These are phyloP conservation scores for Paragorgia papillata DNA, from an alignment of 92 coral and sea anemone genomes.

Conservation along the genomic window DNA sequence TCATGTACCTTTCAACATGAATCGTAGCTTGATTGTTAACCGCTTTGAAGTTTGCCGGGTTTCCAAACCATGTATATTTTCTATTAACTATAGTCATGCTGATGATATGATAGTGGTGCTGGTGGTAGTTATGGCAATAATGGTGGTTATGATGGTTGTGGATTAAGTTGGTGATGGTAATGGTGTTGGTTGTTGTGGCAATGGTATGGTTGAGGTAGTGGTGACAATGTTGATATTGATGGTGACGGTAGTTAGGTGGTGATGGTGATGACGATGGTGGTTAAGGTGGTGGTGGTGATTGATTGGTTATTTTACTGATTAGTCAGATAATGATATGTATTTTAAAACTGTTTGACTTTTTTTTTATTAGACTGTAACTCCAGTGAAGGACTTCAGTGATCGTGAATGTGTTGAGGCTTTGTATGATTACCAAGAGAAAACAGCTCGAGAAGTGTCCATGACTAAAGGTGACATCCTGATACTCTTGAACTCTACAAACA, in stretches of 20 bases:
- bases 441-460: constrained; percentile 99
- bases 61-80: too few relatives aligned
- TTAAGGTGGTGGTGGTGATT: not conserved
- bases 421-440: constrained; percentile 96
- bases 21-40: too few relatives aligned
- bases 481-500: constrained; percentile 85
- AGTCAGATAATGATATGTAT: too few relatives aligned
- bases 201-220: not conserved
- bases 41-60: not conserved
- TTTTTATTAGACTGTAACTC: constrained; percentile 70
- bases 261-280: not conserved
- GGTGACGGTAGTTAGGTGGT: constrained; percentile 2
- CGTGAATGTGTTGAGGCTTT: constrained; percentile 96
- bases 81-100: too few relatives aligned
- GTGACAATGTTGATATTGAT: not conserved
- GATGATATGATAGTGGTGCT: not conserved
- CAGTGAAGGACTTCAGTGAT: constrained; percentile 82
- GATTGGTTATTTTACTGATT: not conserved
- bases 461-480: constrained; percentile 92
- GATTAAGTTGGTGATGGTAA: not conserved
- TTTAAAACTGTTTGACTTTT: not conserved
- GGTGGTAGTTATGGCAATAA: not conserved
- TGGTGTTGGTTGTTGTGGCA: not conserved
- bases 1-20: too few relatives aligned
- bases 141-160: not conserved